Evolutionary conservation across 2,797 vertebrate genomes (phyloP), one percentile per base, ranked within the genome.

Genomic region (Nannoperca obscura): DNA sequence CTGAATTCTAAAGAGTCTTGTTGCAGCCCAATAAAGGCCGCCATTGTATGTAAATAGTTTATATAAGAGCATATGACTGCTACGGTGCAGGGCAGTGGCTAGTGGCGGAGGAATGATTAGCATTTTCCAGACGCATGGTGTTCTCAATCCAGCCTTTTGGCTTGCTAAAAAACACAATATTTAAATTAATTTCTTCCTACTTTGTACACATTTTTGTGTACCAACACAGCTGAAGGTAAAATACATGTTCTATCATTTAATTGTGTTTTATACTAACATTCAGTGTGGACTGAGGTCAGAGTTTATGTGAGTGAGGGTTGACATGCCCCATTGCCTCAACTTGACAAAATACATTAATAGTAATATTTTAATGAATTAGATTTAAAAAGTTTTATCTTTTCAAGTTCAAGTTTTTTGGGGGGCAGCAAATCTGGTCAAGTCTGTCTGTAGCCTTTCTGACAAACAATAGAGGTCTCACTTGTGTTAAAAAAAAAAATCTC

Each of bases 1-100:
- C 96, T 96, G 97, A 99, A 98, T 97, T 97, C 96, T 97, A 96
- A 97, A 97, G 96, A 95, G 96, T 96, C 96, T 98, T 99, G 97
- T 98, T 98, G 93, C 92, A 82, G 80, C 93, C 65, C 80, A 94
- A 95, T 96, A 97, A 98, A 96, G 96, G 95, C 86, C 67, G 42
- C 95, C 92, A 96, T 99, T 99, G 97, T 99, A 97, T 97, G 96
- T 91, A 96, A 97, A 96, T 96, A 90, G 94, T 96, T 96, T 97
- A 96, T 97, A 97, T 96, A 97, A 96, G 96, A 96, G 95, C 97
- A 97, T 98, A 97, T 98, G 97, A 98, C 97, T 93, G 93, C 95
- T 94, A 89, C 92, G 96, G 97, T 95, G 96, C 96, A 96, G 95
- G 97, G 96, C 94, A 96, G 95, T 89, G 96, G 95, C 90, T 93